phyloP scores from a whole-genome alignment of 2,888 invertebrate genomes.

The Carabus problematicus region DNA sequence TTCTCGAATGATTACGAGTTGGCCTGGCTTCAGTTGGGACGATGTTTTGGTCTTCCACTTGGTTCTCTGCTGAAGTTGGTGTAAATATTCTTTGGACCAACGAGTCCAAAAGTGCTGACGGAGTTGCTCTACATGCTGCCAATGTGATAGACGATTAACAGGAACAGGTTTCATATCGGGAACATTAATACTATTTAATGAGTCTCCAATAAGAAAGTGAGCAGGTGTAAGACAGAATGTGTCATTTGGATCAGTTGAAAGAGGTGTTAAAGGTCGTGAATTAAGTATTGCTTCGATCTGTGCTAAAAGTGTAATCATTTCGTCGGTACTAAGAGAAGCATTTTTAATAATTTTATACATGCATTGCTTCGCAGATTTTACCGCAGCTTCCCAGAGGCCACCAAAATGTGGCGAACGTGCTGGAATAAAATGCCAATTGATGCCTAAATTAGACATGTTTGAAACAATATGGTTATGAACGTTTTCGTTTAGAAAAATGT shows the following conservation, averaged over 20 bases:
- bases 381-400: conserved; percentile 16
- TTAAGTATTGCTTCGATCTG: conserved; percentile 21
- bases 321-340: conserved; percentile 12
- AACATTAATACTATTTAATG: conserved; percentile 44
- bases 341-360: not conserved
- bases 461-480: not conserved
- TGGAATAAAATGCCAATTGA: conserved; percentile 14
- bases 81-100: conserved; percentile 44
- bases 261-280: conserved; percentile 14
- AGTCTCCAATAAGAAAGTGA: conserved; percentile 42
- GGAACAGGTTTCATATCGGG: conserved; percentile 30
- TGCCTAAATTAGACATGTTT: not conserved
- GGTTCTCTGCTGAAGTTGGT: conserved; percentile 30
- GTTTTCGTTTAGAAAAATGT: conserved; percentile 11
- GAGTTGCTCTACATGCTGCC: conserved; percentile 45
- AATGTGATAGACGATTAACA: conserved; percentile 37
- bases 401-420: conserved; percentile 21
- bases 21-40: not conserved
- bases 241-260: conserved; percentile 22
- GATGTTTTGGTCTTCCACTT: not conserved
- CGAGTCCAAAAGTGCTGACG: conserved; percentile 44
- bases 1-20: no score
- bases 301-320: conserved; percentile 2
- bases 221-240: conserved; percentile 10
- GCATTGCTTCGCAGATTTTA: conserved; percentile 10